Percentiles rank a stretch among this genome's conserved stretches.
phyloP scores from a whole-genome alignment of 2,113 vertebrate genomes.

The Pimephales promelas region DNA sequence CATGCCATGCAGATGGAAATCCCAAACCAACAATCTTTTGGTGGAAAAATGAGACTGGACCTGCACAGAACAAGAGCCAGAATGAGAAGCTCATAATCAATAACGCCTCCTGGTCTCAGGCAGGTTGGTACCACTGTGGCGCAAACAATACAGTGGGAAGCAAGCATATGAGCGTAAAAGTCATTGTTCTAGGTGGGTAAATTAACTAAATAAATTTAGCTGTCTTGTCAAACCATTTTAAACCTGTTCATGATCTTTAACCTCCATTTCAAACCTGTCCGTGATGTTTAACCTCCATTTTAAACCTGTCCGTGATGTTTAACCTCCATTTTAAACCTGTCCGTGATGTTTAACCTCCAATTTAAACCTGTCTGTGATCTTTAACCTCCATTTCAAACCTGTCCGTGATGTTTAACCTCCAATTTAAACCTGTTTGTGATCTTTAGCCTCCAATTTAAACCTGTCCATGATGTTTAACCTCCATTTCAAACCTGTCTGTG shows the following conservation, averaged over 20 bases:
- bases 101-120: conserved; percentile 27
- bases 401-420: neutral
- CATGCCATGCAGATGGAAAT: conserved; percentile 40
- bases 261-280: neutral
- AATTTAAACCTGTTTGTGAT: neutral
- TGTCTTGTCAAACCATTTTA: neutral
- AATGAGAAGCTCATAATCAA: conserved; percentile 9
- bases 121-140: conserved; percentile 45
- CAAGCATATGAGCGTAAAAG: neutral
- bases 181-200: conserved; percentile 52
- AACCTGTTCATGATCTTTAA: neutral
- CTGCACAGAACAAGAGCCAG: neutral
- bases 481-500: neutral
- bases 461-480: neutral
- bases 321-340: neutral
- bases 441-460: neutral
- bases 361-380: neutral
- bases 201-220: neutral
- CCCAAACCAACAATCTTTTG: conserved; percentile 31
- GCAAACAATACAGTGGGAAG: conserved; percentile 31
- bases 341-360: neutral
- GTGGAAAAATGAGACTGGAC: conserved; percentile 17
- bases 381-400: neutral
- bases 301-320: no score
- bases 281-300: neutral